phyloP scores from a whole-genome alignment of 1,140 invertebrate species.

The Solenopsis fugax region DNA sequence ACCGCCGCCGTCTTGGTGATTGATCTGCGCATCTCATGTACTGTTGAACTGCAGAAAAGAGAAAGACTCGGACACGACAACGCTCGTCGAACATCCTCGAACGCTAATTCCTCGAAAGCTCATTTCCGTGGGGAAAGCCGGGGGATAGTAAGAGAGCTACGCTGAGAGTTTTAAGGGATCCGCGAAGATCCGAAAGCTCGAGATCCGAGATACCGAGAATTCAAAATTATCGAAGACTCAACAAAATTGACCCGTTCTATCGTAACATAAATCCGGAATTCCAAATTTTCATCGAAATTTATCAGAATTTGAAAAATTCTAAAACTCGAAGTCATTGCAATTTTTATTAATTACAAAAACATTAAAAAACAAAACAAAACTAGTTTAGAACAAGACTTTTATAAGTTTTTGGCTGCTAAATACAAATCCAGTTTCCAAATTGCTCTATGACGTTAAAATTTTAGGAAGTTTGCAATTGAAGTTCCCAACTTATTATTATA shows the following conservation, averaged over 20 bases:
- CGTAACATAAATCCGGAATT: conserved; percentile 21
- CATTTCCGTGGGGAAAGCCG: conserved; percentile 35
- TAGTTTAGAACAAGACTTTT: too few relatives aligned
- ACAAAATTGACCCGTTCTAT: neutral
- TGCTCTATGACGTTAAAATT: too few relatives aligned
- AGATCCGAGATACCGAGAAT: conserved; percentile 35
- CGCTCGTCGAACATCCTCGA: conserved; percentile 39
- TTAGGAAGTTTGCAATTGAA: too few relatives aligned
- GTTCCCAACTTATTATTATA: too few relatives aligned
- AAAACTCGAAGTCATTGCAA: conserved; percentile 9
- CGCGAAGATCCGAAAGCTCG: conserved; percentile 8
- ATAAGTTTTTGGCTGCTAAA: too few relatives aligned
- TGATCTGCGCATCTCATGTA: conserved; percentile 65
- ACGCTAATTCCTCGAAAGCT: conserved; percentile 56
- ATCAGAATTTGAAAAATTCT: neutral
- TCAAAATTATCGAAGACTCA: neutral
- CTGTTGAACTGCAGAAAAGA: conserved; percentile 65
- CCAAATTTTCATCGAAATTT: neutral
- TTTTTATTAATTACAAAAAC: conserved; percentile 34
- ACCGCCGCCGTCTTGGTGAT: conserved; percentile 58
- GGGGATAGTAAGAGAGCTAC: conserved; percentile 30
- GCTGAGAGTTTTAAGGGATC: conserved; percentile 19
- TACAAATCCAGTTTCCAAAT: too few relatives aligned
- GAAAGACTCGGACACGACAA: conserved; percentile 67
- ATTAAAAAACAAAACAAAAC: too few relatives aligned